Evolutionary conservation across 2,113 vertebrate species (phyloP).

Genomic region (Melanocharis versteri): DNA sequence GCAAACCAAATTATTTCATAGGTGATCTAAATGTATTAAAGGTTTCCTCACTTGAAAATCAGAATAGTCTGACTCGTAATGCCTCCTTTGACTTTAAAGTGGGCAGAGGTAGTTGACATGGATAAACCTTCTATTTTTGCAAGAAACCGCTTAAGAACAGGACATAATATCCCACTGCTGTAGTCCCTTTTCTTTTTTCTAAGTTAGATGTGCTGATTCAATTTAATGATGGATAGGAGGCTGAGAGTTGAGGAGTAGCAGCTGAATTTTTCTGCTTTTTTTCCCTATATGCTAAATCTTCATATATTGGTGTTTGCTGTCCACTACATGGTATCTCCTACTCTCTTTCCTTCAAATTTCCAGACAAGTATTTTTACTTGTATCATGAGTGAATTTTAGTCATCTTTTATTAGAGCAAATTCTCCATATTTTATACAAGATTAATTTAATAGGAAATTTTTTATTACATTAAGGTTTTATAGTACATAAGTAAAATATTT

Average conservation of each 20-base stretch:
- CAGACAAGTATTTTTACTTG: not conserved
- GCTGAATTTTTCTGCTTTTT: not conserved
- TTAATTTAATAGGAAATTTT: not conserved
- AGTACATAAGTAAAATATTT: not conserved
- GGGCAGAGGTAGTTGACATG: not conserved
- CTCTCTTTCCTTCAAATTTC: not conserved
- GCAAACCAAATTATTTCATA: not conserved
- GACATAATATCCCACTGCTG: not conserved
- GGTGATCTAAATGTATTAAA: not conserved
- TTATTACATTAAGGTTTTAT: not conserved
- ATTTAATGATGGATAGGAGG: not conserved
- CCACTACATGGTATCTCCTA: not conserved
- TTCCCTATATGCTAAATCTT: not conserved
- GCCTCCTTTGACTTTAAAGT: not conserved
- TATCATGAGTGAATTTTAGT: not conserved
- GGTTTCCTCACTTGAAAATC: not conserved
- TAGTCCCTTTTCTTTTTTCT: not conserved
- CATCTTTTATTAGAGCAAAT: not conserved
- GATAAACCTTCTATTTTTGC: not conserved
- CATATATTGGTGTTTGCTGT: not conserved
- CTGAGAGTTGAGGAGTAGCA: not conserved
- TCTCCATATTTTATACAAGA: not conserved
- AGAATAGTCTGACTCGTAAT: not conserved
- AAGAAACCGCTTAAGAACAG: not conserved
- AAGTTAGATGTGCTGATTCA: not conserved